Conservation (phyloP, 2,888 invertebrate genomes). For the Aphodius sticticus region DNA sequence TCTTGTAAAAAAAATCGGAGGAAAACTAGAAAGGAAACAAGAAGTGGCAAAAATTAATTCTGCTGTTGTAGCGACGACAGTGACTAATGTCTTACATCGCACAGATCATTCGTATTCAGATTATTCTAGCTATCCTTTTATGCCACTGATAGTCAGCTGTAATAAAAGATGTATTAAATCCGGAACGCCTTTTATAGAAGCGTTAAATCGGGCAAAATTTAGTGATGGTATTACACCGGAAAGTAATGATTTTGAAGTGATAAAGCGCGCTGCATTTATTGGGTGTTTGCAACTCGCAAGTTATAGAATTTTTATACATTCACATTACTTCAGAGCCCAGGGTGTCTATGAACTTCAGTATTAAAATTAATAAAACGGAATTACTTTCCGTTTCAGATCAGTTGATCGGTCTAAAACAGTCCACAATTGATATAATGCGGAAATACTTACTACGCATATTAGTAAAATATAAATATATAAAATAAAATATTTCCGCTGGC, state of each 20-base stretch:
- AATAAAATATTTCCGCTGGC: too few relatives aligned
- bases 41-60: slow-evolving; percentile 17
- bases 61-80: slow-evolving; percentile 8
- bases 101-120: slow-evolving; percentile 6
- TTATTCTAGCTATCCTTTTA: background rate
- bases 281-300: background rate
- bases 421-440: too few relatives aligned
- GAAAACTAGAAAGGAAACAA: background rate
- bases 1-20: background rate
- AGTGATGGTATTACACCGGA: background rate
- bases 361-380: background rate
- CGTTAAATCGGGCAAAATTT: background rate
- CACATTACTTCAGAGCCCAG: background rate
- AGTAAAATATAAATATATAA: too few relatives aligned
- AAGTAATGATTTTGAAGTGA: background rate
- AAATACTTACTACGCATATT: too few relatives aligned
- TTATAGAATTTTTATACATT: background rate
- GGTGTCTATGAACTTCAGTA: background rate
- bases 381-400: too few relatives aligned
- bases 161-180: background rate
- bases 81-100: slow-evolving; percentile 7
- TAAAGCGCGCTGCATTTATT: background rate
- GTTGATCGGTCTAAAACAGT: too few relatives aligned
- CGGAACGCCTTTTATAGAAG: background rate
- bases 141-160: background rate